phyloP scores from a whole-genome alignment of 2,113 vertebrate species.

The Phalacrocorax carbo region DNA sequence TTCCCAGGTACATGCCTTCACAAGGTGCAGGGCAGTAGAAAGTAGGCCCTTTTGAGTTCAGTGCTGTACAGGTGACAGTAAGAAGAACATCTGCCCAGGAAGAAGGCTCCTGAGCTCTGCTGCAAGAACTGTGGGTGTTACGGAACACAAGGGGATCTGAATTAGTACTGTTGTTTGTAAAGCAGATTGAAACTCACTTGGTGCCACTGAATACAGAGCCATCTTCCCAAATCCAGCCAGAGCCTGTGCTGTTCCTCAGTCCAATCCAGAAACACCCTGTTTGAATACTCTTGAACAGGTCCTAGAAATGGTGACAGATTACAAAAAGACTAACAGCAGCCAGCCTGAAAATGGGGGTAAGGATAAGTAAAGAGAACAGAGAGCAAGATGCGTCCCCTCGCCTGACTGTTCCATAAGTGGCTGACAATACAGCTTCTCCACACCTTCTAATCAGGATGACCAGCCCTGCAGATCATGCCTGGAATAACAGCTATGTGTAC shows the following conservation, averaged over 20 bases:
- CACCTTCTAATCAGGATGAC: not conserved
- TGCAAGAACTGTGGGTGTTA: not conserved
- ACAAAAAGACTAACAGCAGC: not conserved
- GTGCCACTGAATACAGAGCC: not conserved
- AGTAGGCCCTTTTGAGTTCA: not conserved
- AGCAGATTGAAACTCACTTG: constrained; percentile 33
- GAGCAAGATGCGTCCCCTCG: not conserved
- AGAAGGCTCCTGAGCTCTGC: not conserved
- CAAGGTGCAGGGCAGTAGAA: not conserved
- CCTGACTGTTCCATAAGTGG: not conserved
- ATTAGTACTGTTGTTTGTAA: not conserved
- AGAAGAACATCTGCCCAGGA: not conserved
- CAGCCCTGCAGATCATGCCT: not conserved
- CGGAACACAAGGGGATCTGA: not conserved
- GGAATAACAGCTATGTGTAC: not conserved
- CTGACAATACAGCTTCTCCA: not conserved
- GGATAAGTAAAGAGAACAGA: not conserved
- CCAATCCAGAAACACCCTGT: constrained; percentile 2
- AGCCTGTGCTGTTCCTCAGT: not conserved
- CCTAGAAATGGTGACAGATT: constrained; percentile 17
- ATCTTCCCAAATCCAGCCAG: constrained; percentile 48
- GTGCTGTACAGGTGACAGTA: not conserved
- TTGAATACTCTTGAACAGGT: constrained; percentile 9
- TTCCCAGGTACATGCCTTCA: not conserved
- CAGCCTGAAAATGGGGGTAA: not conserved